A percentile compares a stretch with the other conserved stretches of the same genome.
Conservation (phyloP, 2,888 invertebrate genomes). For the Andrena marginata region DNA sequence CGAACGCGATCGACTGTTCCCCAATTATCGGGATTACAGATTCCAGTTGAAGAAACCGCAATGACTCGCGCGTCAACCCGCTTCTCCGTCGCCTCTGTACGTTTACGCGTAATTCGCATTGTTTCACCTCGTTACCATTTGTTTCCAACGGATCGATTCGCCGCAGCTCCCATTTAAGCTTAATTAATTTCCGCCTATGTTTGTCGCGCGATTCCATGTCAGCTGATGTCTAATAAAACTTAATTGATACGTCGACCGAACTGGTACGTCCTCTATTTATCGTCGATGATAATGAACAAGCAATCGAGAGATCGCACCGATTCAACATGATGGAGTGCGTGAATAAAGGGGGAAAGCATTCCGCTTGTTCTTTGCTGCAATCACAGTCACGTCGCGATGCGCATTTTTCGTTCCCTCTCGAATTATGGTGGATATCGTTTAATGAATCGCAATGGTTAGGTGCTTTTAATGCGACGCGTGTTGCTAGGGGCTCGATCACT, state of each 20-base stretch:
- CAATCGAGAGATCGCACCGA: conserved; percentile 37
- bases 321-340: conserved; percentile 24
- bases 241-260: conserved; percentile 33
- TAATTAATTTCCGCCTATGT: conserved; percentile 50
- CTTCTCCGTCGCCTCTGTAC: no score
- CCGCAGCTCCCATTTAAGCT: conserved; percentile 31
- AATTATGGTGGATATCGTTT: background rate
- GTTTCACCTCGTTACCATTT: conserved; percentile 50
- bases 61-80: background rate
- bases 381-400: background rate
- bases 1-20: conserved; percentile 17
- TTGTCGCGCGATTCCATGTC: conserved; percentile 40
- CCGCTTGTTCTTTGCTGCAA: background rate
- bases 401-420: background rate
- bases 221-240: conserved; percentile 42
- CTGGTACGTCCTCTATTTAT: background rate
- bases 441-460: background rate
- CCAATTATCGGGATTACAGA: conserved; percentile 30
- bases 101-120: conserved; percentile 26
- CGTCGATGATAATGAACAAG: conserved; percentile 23
- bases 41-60: conserved; percentile 38
- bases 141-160: conserved; percentile 29
- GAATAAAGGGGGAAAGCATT: conserved; percentile 6
- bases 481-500: background rate
- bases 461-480: background rate